Evolutionary conservation across 2,797 vertebrate genomes (phyloP).

Genomic region (Nyctalus aviator): DNA sequence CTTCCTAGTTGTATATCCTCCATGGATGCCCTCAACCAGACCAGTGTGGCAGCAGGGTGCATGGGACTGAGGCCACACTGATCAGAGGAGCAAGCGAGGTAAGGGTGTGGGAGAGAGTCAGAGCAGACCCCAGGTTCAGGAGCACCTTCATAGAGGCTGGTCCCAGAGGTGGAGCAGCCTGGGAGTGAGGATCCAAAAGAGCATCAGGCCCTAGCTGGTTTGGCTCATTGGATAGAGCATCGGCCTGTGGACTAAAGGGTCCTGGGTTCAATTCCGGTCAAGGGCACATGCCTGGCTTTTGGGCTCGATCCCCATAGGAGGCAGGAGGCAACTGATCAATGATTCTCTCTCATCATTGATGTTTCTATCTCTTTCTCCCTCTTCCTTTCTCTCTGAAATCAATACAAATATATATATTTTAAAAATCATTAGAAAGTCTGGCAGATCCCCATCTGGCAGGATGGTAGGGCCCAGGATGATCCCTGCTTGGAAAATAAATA

Average conservation of each 20-base stretch:
- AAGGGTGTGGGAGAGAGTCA: not conserved
- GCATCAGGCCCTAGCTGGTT: too few relatives aligned
- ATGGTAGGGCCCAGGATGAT: not conserved
- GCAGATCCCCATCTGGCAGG: not conserved
- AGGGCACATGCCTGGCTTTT: too few relatives aligned
- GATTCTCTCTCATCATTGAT: too few relatives aligned
- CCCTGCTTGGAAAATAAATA: not conserved
- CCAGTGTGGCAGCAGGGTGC: not conserved
- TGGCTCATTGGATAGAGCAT: too few relatives aligned
- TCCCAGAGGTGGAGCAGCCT: rapidly evolving
- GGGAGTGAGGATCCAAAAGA: not conserved
- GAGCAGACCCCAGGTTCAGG: not conserved
- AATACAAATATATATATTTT: too few relatives aligned
- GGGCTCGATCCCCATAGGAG: too few relatives aligned
- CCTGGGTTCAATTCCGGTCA: too few relatives aligned
- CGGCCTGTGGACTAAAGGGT: too few relatives aligned
- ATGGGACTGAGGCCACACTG: rapidly evolving
- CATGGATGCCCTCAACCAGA: not conserved
- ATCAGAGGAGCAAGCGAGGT: rapidly evolving
- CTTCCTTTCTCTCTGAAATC: too few relatives aligned
- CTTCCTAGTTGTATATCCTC: not conserved
- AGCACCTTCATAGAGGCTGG: too few relatives aligned
- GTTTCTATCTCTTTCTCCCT: too few relatives aligned
- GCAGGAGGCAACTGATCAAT: too few relatives aligned
- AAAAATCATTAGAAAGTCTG: not conserved